Evolutionary conservation across 2,888 invertebrate species (phyloP).

Genomic region (Synanthedon andrenaeformis): DNA sequence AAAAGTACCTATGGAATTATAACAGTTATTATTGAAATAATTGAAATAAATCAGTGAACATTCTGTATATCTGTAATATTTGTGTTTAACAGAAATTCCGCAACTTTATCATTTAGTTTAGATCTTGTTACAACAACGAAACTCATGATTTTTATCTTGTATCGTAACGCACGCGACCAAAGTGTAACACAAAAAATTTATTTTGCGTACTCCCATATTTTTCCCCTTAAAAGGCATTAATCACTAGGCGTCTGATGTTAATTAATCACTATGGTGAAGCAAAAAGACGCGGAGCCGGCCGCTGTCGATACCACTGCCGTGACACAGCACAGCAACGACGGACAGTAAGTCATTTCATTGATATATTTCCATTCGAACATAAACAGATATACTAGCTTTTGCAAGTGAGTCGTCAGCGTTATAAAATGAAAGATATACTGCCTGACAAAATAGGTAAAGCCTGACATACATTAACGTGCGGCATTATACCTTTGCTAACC

Average conservation of each 20-base stretch:
- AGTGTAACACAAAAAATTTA: slow-evolving; percentile 25
- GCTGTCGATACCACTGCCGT: slow-evolving; percentile 8
- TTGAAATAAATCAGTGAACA: not conserved
- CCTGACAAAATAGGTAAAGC: no score
- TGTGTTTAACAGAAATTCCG: not conserved
- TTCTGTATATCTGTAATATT: not conserved
- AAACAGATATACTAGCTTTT: no score
- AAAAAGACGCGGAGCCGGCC: slow-evolving; percentile 8
- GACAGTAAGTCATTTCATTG: not conserved
- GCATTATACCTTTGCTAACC: no score
- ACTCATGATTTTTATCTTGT: not conserved
- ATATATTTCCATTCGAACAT: not conserved
- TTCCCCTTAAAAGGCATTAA: slow-evolving; percentile 37
- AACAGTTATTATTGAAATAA: no score
- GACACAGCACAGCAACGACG: not conserved
- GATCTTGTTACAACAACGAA: not conserved
- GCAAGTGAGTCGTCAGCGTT: no score
- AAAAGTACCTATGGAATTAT: no score
- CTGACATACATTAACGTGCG: no score
- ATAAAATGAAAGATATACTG: no score
- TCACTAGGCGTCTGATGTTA: slow-evolving; percentile 29
- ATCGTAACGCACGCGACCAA: not conserved
- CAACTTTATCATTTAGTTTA: not conserved
- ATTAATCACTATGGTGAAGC: slow-evolving; percentile 34
- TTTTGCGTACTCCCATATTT: slow-evolving; percentile 23